Percentiles rank a stretch among this genome's conserved stretches.
Evolutionary conservation across 2,113 vertebrate species (phyloP).

Genomic region (Ophiodon elongatus): DNA sequence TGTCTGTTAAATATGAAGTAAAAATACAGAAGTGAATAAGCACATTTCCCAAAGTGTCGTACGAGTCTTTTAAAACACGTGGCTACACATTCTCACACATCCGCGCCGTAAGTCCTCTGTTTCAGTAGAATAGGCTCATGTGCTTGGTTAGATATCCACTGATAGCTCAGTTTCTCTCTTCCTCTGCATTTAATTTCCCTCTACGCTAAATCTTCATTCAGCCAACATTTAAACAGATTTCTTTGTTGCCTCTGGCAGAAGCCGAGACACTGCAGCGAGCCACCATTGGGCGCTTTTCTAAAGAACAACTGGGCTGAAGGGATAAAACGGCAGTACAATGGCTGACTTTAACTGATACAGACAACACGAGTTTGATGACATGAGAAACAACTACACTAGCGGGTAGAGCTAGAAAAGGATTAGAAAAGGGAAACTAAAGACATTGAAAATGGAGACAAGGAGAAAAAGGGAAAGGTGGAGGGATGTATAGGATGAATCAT

Average conservation of each 20-base stretch:
- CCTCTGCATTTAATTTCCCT: constrained; percentile 67
- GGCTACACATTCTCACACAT: not conserved
- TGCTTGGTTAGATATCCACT: constrained; percentile 45
- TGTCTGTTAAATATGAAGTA: constrained; percentile 1
- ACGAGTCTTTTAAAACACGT: not conserved
- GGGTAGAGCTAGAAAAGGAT: not conserved
- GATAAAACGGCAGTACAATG: constrained; percentile 39
- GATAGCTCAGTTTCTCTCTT: constrained; percentile 39
- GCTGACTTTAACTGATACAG: constrained; percentile 59
- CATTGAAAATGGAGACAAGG: not conserved
- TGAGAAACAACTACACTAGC: constrained; percentile 10
- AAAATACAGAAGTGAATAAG: not conserved
- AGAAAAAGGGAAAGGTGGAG: not conserved
- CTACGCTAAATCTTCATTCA: constrained; percentile 66
- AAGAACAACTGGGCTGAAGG: constrained; percentile 39
- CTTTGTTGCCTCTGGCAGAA: constrained; percentile 63
- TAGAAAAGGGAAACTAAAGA: not conserved
- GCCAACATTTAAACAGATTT: constrained; percentile 73
- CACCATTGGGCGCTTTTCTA: constrained; percentile 19
- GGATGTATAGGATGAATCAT: not conserved
- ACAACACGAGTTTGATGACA: constrained; percentile 52
- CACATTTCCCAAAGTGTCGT: not conserved
- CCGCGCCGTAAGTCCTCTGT: constrained; percentile 5
- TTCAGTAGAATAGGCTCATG: constrained; percentile 28
- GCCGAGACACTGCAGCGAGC: constrained; percentile 54